Evolutionary conservation across 2,888 invertebrate species (phyloP), one percentile per base, ranked within the genome.

Genomic region (Phymatocera aterrima): DNA sequence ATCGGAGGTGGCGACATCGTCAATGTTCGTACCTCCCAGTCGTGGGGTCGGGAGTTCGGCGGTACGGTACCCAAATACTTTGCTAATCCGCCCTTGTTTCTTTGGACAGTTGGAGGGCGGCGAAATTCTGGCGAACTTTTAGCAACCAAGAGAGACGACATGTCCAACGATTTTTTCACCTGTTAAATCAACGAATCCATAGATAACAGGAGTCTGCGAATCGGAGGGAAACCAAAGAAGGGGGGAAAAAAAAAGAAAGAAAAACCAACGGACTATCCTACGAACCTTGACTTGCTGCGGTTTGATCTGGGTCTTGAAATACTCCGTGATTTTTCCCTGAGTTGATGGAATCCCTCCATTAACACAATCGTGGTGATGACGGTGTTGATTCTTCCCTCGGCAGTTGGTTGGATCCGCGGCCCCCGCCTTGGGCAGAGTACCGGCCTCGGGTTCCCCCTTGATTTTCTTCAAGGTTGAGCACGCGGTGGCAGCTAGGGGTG

Each of bases 271-370:
- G n/a, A n/a, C n/a, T 65, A 12, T 15, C 40, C n/a, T 15, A 46
- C 15, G 40, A 21, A 75, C 87, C 84, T 87, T 88, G 43, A 85
- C 77, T 61, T 88, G 88, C 51, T 93, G 93, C 40, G 95, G 94
- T 91, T 96, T 96, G 92, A 95, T 94, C 91, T 96, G 96, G 82
- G 96, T 94, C 89, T 95, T 96, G 90, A 96, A 97, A 90, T 95
- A 97, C 87, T 96, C 96, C 34, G 96, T 96, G 88, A 97, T 97
- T 91, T 96, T 96, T 72, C 95, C 96, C 90, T 96, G 96, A 4
- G 88, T 82, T 5, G 43, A 72, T 34, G 48, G 48, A 18, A 51
- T 68, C 21, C 51, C 40, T 6, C 40, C 75, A 31, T 54, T 43
- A 15, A 6, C 24, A 46, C 68, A 40, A 79, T 90, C 88, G 84